Evolutionary conservation across 2,113 vertebrate genomes (phyloP).

Genomic region (Diglossa brunneiventris): DNA sequence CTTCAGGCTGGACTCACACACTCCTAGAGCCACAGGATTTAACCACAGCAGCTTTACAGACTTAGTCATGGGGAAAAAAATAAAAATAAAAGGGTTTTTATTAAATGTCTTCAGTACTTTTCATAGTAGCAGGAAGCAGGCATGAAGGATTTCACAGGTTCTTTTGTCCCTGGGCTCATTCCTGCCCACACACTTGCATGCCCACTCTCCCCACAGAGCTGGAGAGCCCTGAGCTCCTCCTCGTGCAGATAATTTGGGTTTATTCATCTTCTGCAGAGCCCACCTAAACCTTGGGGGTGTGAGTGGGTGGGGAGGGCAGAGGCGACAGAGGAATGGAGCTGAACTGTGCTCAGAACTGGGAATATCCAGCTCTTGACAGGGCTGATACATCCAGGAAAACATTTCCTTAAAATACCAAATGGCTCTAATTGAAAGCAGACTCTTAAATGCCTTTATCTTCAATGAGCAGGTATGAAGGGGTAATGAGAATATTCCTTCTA

Average conservation of each 20-base stretch:
- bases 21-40: not conserved
- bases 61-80: not conserved
- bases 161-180: conserved; percentile 28
- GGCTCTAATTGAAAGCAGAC: not conserved
- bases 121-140: not conserved
- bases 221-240: not conserved
- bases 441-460: not conserved
- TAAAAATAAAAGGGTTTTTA: not conserved
- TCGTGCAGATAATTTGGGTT: not conserved
- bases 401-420: not conserved
- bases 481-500: not conserved
- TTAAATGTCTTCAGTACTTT: not conserved
- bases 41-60: not conserved
- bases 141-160: not conserved
- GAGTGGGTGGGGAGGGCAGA: not conserved
- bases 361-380: not conserved
- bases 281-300: not conserved
- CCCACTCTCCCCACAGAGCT: not conserved
- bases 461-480: not conserved
- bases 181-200: not conserved
- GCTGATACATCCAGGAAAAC: not conserved
- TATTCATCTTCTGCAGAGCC: not conserved
- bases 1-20: not conserved
- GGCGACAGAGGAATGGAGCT: not conserved
- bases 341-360: not conserved